phyloP scores from a whole-genome alignment of 2,888 invertebrate species.

The Oxyteleia sp. region DNA sequence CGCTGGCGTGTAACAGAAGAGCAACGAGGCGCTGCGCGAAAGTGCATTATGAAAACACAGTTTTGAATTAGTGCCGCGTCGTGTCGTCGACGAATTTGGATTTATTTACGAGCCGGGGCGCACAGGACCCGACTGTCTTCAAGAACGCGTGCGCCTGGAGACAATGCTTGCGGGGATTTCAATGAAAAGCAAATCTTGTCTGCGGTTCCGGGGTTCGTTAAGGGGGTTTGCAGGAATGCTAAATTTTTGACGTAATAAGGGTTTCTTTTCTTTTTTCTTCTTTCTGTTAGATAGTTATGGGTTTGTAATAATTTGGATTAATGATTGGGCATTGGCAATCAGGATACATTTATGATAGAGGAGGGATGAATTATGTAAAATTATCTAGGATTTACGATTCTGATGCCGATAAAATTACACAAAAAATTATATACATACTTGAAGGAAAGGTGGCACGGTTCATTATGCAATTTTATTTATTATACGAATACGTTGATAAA shows the following conservation, averaged over 20 bases:
- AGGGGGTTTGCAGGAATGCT: not conserved
- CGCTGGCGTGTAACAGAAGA: slow-evolving; percentile 35
- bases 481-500: too few relatives aligned
- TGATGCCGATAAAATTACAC: too few relatives aligned
- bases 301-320: too few relatives aligned
- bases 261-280: not conserved
- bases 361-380: too few relatives aligned
- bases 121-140: slow-evolving; percentile 13
- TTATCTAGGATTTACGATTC: too few relatives aligned
- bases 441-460: too few relatives aligned
- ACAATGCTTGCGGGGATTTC: slow-evolving; percentile 30
- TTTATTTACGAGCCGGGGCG: slow-evolving; percentile 41
- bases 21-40: slow-evolving; percentile 14
- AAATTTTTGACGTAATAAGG: not conserved
- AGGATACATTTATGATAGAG: too few relatives aligned
- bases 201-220: slow-evolving; percentile 4
- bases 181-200: slow-evolving; percentile 57
- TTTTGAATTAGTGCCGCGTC: slow-evolving; percentile 59
- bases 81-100: slow-evolving; percentile 45
- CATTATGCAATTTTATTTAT: too few relatives aligned
- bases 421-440: too few relatives aligned
- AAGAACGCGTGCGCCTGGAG: slow-evolving; percentile 9
- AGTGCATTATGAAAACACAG: slow-evolving; percentile 63
- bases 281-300: too few relatives aligned
- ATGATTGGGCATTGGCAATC: too few relatives aligned